Evolutionary conservation across 2,113 vertebrate genomes (phyloP), one percentile per base, ranked within the genome.

Genomic region (Sinocyclocheilus maitianheensis): DNA sequence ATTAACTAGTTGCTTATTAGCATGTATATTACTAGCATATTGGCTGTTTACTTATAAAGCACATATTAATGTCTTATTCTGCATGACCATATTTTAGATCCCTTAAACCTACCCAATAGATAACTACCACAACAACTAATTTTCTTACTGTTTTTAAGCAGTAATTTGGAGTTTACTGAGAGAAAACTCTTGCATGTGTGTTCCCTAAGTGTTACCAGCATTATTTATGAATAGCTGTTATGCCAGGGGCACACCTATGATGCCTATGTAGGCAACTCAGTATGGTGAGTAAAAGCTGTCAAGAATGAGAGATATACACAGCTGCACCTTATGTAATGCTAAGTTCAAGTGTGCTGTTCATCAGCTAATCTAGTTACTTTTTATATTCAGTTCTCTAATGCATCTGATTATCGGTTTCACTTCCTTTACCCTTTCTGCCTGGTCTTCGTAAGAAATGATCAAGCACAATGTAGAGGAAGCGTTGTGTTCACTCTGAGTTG

Each of bases 391-490:
- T 34, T 65, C 72, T 62, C 48, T 77, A 37, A 13, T 37, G 22
- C 12, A 16, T 78, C 26, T 24, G 76, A 20, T 51, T 62, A 65
- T 77, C 48, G 3, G 63, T 51, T 53, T 55, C 77, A 63, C n/a
- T 84, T 87, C 83, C 46, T 20, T 20, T 62, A 40, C 71, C 24
- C 43, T 55, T 24, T 51, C 63, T 58, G 46, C 24, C 34, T n/a
- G 46, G 37, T 51, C 34, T 62, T 81, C 24, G 4, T 26, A 3
- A 18, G 79, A 81, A 65, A 46, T 20, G 1, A 26, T 67, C 13
- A 20, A 1, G 40, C 13, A 7, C 12, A 63, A 71, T 77, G 77
- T 77, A 85, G 43, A 55, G 80, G 84, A 86, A 88, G 79, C 46
- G 3, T 51, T 26, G 76, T 71, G 65, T 74, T 83, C 24, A 12